Conservation (phyloP, 2,888 invertebrate species). For the Macropis europaea region DNA sequence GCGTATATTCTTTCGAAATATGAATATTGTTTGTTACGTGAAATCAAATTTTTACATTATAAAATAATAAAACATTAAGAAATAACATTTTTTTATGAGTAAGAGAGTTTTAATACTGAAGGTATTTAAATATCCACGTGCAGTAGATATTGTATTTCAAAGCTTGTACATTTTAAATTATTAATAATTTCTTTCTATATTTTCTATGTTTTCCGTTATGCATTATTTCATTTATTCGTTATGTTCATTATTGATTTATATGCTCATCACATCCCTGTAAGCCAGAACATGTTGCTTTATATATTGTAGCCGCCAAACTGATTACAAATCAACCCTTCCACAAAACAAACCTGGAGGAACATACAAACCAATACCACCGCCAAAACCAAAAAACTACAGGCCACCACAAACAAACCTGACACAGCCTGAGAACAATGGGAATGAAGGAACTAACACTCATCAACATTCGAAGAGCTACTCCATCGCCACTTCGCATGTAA, state of each 20-base stretch:
- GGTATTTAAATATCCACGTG: too few relatives aligned
- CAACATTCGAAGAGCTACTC: slow-evolving; percentile 81
- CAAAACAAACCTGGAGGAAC: slow-evolving; percentile 77
- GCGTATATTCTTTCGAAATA: too few relatives aligned
- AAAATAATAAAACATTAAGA: too few relatives aligned
- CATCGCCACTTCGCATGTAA: slow-evolving; percentile 78
- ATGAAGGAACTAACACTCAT: slow-evolving; percentile 75
- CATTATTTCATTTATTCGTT: too few relatives aligned
- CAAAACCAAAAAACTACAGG: slow-evolving; percentile 95
- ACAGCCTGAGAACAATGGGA: slow-evolving; percentile 74
- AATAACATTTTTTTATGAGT: too few relatives aligned
- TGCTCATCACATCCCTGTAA: slow-evolving; percentile 57
- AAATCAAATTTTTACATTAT: too few relatives aligned
- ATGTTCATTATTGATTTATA: neutral
- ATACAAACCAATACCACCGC: slow-evolving; percentile 95
- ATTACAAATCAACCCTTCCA: slow-evolving; percentile 77
- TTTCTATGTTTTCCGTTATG: neutral
- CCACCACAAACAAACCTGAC: slow-evolving; percentile 83
- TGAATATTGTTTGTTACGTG: too few relatives aligned
- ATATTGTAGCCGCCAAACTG: slow-evolving; percentile 74
- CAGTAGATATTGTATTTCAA: neutral
- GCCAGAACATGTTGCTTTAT: slow-evolving; percentile 67
- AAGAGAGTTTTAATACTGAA: too few relatives aligned
- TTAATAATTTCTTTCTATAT: neutral
- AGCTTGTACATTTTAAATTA: neutral